phyloP scores from a whole-genome alignment of 2,113 vertebrate genomes.

The Pollachius pollachius region DNA sequence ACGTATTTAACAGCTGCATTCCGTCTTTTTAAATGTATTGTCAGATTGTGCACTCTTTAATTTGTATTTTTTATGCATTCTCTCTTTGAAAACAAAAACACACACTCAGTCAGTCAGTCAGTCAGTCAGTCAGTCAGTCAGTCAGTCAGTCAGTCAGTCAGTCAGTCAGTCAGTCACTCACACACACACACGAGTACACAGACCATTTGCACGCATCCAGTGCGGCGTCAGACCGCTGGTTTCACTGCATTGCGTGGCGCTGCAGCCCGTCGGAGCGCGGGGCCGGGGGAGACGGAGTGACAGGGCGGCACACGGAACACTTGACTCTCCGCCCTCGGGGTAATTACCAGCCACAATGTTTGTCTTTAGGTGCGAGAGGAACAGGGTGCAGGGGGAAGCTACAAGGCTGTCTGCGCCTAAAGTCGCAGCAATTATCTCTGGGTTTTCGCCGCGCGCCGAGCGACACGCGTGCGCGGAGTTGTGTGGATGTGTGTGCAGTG shows the following conservation, averaged over 20 bases:
- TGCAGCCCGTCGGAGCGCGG: too few species aligned
- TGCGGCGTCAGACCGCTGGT: constrained; percentile 1
- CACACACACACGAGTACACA: background rate
- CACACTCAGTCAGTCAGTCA: constrained; percentile 15
- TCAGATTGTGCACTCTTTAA: too few species aligned
- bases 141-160: too few species aligned
- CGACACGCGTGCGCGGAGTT: constrained; percentile 15
- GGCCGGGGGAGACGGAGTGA: too few species aligned
- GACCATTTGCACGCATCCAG: background rate
- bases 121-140: background rate
- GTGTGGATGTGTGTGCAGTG: background rate
- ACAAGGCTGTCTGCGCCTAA: background rate
- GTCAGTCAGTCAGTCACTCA: background rate
- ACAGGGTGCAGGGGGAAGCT: constrained; percentile 8
- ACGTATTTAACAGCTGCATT: too few species aligned
- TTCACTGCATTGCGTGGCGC: too few species aligned
- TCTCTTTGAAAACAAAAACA: too few species aligned
- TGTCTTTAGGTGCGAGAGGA: constrained; percentile 7
- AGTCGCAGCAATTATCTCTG: constrained; percentile 44
- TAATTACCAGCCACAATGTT: constrained; percentile 44
- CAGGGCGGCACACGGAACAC: too few species aligned
- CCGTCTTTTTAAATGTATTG: too few species aligned
- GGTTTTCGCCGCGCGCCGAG: constrained; percentile 28
- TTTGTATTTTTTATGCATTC: too few species aligned
- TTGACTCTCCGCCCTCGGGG: constrained; percentile 17